Evolutionary conservation across 2,888 invertebrate genomes (phyloP).

Genomic region (Petrolisthes cinctipes): DNA sequence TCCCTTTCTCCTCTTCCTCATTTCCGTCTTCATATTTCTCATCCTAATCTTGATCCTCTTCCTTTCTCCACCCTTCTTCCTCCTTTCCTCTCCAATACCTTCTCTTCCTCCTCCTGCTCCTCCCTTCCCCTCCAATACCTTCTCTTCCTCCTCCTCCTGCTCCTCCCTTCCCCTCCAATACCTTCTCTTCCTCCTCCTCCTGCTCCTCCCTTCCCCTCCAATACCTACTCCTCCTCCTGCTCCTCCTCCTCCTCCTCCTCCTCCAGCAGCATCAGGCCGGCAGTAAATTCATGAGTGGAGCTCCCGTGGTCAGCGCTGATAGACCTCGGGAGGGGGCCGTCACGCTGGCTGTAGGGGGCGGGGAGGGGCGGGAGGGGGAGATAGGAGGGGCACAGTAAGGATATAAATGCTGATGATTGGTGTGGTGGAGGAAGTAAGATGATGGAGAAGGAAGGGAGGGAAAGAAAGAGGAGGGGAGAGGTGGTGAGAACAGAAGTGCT

Average conservation of each 20-base stretch:
- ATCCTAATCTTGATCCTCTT: too few relatives aligned
- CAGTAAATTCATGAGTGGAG: not conserved
- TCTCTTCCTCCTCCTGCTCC: too few relatives aligned
- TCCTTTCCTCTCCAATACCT: too few relatives aligned
- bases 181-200: not conserved
- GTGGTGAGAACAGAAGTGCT: not conserved
- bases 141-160: too few relatives aligned
- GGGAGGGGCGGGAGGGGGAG: not conserved
- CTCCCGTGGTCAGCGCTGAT: not conserved
- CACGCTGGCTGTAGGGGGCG: not conserved
- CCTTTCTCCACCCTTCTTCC: too few relatives aligned
- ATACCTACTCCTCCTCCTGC: not conserved
- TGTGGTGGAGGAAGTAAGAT: not conserved
- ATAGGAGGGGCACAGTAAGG: not conserved
- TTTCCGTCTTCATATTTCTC: too few relatives aligned
- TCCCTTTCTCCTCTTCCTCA: too few relatives aligned
- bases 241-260: not conserved
- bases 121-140: too few relatives aligned
- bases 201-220: not conserved
- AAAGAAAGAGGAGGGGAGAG: slow-evolving; percentile 9
- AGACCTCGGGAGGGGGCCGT: not conserved
- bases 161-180: too few relatives aligned
- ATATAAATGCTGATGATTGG: not conserved
- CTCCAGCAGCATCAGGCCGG: not conserved
- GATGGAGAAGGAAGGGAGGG: not conserved